Base-by-base conservation (phyloP, 2,888 invertebrate genomes). In the Diaphora mendica region DNA sequence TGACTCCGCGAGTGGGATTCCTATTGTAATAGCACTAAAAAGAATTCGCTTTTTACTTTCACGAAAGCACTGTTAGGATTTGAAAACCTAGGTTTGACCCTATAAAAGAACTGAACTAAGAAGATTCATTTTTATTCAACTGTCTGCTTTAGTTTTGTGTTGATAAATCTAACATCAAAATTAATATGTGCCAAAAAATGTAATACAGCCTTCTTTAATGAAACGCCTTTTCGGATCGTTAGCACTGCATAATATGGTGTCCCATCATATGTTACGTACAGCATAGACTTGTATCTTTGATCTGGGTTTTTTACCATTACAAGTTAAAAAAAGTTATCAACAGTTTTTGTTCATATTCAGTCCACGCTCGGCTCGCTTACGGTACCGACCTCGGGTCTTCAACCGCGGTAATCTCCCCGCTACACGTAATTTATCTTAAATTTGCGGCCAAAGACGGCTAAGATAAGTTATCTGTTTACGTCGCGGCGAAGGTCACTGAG, bases 401-500 rank as follows among this genome's bases (percentile, higher is more conserved):
- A 26, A 69, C 48, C 59, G 70, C 62, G 70, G 35, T 65, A 69
- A 70, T 69, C 73, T 73, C 35, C 55, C 20, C 65, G 64, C 70
- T 65, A 72, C 72, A 71, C 73, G 75, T 77, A 77, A 82, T 84
- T 80, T 77, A 80, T 84, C 76, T 80, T 65, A 82, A 76, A 82
- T 78, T 71, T 77, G 64, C 73, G 77, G 48, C 64, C 67, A 33
- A 68, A 66, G 48, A 62, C 59, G 72, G 74, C 71, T 75, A 62
- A 75, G 80, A 84, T 84, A 79, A 72, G 82, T 73, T 81, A 83
- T 81, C 82, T 76, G 78, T 76, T 75, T 79, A 77, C 65, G 76
- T 78, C 71, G 74, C 68, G 70, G 64, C 23, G 77, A 77, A 80
- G 85, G 86, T 85, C 80, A 79, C 77, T 74, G 72, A 73, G 72